Conservation (phyloP, 2,888 invertebrate genomes). For the Papilio demoleus region DNA sequence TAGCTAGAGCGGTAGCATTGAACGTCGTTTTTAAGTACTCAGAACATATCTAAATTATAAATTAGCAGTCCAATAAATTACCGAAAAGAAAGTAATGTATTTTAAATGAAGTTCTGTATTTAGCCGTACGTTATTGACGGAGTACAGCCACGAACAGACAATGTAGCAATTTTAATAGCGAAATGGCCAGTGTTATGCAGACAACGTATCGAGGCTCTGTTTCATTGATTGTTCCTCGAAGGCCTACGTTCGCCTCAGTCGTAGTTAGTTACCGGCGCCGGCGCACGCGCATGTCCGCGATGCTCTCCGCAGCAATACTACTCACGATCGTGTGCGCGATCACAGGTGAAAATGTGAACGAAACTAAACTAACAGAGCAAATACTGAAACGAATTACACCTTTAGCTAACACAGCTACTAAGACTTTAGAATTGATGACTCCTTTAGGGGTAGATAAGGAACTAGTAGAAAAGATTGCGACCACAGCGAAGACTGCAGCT, state of each 20-base stretch:
- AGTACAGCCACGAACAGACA: conserved; percentile 45
- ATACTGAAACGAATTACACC: conserved; percentile 56
- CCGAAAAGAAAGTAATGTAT: background rate
- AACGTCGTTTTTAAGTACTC: background rate
- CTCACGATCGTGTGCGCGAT: conserved; percentile 67
- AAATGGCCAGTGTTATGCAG: conserved; percentile 52
- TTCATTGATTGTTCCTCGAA: conserved; percentile 49
- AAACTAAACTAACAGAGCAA: conserved; percentile 58
- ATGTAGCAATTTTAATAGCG: conserved; percentile 60
- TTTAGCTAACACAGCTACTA: conserved; percentile 57
- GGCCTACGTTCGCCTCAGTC: too few relatives aligned
- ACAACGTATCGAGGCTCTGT: conserved; percentile 45
- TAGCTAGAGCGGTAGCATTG: background rate
- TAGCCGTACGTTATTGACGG: conserved; percentile 26
- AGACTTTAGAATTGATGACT: conserved; percentile 52
- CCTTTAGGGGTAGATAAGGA: conserved; percentile 60
- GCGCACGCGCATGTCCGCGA: conserved; percentile 73
- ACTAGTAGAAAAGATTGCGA: conserved; percentile 60
- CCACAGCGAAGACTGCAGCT: conserved; percentile 51
- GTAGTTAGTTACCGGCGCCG: conserved; percentile 58
- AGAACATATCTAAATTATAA: background rate
- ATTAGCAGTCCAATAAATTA: background rate
- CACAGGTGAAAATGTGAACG: conserved; percentile 56
- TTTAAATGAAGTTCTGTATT: too few relatives aligned
- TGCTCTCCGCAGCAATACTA: conserved; percentile 60